Base-by-base conservation (phyloP, 1,140 invertebrate species). In the Zophobas atratus region DNA sequence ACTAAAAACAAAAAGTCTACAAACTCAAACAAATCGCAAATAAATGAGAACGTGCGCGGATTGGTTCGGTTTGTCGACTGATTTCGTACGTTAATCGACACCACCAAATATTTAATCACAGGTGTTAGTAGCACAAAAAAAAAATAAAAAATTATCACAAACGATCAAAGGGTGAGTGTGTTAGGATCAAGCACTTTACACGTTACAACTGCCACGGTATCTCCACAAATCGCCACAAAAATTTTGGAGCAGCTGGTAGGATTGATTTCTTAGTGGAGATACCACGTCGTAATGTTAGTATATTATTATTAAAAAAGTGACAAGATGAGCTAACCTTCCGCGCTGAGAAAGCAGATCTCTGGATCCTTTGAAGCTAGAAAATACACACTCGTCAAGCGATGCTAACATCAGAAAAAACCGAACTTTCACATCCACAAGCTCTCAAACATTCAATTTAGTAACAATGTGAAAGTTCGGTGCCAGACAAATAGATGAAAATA, bases 321-420 rank as follows among this genome's bases (percentile, higher is more conserved):
- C 51, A 81, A 60, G 48, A 81, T 67, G 78, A 41, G 55, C 85
- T 86, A 86, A 87, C 87, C 87, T 87, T 85, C 86, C 86, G 82
- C 84, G 82, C 49, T 80, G 79, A 55, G 83, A 75, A 63, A 84
- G 82, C 67, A 89, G 86, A 84, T 89, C 88, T 46, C 88, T 85
- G 5, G 89, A 90, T 76, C 89, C 89, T 85, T 90, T 90, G 87
- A 90, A 90, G 86, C 89, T 90, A 86, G 81, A 84, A 83, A 71
- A 77, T 20, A 82, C 73, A 81, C 79, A 76, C 75, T 70, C 6
- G 38, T 72, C 48, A 73, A 73, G 32, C 71, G 81, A 43, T 33
- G 48, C 48, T 46, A 73, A 75, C 76, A 77, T 41, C 46, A 80
- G 76, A 79, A 36, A 81, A 33, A 74, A 80, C 73, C 49, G 72